phyloP scores from a whole-genome alignment of 2,797 vertebrate genomes.

The Amazonetta brasiliensis region DNA sequence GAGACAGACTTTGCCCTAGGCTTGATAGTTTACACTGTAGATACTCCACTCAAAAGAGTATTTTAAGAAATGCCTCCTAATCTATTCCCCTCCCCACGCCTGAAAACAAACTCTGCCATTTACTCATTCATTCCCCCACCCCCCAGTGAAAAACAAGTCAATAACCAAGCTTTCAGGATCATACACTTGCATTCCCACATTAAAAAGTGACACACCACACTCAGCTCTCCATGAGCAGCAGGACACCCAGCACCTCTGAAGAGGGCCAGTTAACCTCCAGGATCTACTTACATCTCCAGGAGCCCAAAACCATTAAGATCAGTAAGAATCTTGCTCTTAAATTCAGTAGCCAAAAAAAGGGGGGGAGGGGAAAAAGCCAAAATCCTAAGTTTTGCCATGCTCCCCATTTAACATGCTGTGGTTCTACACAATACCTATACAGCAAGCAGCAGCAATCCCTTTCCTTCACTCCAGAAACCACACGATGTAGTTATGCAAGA shows the following conservation, averaged over 20 bases:
- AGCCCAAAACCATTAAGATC: not conserved
- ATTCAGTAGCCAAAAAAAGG: not conserved
- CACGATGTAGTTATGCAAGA: slow-evolving; percentile 10
- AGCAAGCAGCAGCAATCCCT: not conserved
- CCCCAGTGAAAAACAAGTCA: not conserved
- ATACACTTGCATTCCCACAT: rapidly evolving
- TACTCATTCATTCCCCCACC: not conserved
- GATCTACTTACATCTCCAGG: not conserved
- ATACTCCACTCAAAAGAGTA: not conserved
- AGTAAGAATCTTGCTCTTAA: not conserved
- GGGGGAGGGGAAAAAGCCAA: not conserved
- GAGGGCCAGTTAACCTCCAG: not conserved
- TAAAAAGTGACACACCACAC: not conserved
- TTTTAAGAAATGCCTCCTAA: not conserved
- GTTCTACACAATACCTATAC: not conserved
- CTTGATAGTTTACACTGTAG: not conserved
- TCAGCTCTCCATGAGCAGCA: not conserved
- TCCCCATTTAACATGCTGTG: not conserved
- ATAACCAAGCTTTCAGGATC: not conserved
- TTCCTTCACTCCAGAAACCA: not conserved
- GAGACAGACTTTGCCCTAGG: not conserved
- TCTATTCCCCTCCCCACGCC: not conserved
- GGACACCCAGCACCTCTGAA: not conserved
- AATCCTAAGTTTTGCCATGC: not conserved
- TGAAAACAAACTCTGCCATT: not conserved